These are phyloP conservation scores for Trissoscelio sp. DNA, from an alignment of 2,888 invertebrate species.

Conservation along the genomic window DNA sequence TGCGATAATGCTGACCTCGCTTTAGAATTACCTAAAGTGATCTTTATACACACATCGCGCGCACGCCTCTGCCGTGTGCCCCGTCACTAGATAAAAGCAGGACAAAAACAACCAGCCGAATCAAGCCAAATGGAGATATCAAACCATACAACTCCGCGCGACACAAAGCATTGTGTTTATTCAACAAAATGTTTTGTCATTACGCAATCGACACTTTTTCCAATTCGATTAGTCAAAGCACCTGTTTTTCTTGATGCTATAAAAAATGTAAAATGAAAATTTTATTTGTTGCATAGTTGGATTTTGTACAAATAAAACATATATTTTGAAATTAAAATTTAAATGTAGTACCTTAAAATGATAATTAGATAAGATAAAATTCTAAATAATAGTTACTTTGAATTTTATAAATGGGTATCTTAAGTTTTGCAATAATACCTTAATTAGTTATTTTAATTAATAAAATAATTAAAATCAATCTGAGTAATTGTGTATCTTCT, in stretches of 20 bases:
- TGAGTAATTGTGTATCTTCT: no score
- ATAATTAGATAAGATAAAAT: no score
- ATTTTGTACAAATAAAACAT: no score
- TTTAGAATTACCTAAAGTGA: slow-evolving; percentile 69
- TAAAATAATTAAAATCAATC: no score
- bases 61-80: slow-evolving; percentile 26
- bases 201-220: slow-evolving; percentile 50
- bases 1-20: slow-evolving; percentile 75
- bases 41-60: slow-evolving; percentile 36
- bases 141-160: slow-evolving; percentile 55
- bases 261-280: no score
- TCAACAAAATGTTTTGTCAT: slow-evolving; percentile 57
- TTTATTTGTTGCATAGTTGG: no score
- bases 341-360: no score
- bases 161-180: slow-evolving; percentile 51
- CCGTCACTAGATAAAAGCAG: slow-evolving; percentile 35
- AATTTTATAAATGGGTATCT: no score
- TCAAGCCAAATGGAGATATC: slow-evolving; percentile 45
- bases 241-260: slow-evolving; percentile 4
- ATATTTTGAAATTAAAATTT: no score
- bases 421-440: no score
- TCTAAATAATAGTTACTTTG: no score
- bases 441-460: no score
- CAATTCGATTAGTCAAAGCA: slow-evolving; percentile 39
- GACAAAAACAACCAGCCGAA: slow-evolving; percentile 36